These are phyloP conservation scores for Chaetodon auriga DNA, from an alignment of 2,113 vertebrate species.

Conservation along the genomic window DNA sequence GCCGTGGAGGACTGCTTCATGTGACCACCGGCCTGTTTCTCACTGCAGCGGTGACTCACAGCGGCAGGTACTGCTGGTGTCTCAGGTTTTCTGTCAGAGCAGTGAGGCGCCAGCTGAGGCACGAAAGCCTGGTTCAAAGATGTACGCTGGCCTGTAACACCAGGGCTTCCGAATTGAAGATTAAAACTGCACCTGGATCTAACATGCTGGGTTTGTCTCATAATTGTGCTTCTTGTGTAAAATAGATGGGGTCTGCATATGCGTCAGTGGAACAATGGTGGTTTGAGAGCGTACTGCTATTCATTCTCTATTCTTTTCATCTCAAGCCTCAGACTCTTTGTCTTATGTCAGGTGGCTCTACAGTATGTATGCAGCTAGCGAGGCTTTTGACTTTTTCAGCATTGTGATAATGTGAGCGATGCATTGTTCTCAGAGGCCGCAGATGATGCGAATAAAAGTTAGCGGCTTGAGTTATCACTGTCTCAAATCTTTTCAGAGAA, in stretches of 20 bases:
- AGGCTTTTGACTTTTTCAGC: background rate
- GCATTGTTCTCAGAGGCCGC: slow-evolving; percentile 25
- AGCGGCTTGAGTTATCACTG: background rate
- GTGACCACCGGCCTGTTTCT: slow-evolving; percentile 34
- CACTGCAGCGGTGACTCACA: slow-evolving; percentile 25
- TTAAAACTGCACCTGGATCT: background rate
- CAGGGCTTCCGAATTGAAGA: background rate
- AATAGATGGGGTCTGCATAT: background rate
- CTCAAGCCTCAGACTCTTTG: slow-evolving; percentile 12
- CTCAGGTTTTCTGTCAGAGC: slow-evolving; percentile 5
- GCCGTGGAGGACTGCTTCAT: slow-evolving; percentile 19
- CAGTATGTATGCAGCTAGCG: background rate
- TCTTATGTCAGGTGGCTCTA: slow-evolving; percentile 2
- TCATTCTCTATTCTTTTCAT: background rate
- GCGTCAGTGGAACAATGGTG: background rate
- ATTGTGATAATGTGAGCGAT: background rate
- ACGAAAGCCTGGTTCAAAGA: background rate
- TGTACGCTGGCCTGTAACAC: background rate
- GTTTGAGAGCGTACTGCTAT: background rate
- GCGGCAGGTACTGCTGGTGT: background rate
- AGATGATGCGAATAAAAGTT: slow-evolving; percentile 11
- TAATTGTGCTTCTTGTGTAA: background rate
- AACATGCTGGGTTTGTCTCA: background rate
- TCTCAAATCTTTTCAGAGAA: slow-evolving; percentile 16
- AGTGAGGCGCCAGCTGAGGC: slow-evolving; percentile 1